Evolutionary conservation across 2,113 vertebrate species (phyloP).

Genomic region (Rhynchomys soricoides): DNA sequence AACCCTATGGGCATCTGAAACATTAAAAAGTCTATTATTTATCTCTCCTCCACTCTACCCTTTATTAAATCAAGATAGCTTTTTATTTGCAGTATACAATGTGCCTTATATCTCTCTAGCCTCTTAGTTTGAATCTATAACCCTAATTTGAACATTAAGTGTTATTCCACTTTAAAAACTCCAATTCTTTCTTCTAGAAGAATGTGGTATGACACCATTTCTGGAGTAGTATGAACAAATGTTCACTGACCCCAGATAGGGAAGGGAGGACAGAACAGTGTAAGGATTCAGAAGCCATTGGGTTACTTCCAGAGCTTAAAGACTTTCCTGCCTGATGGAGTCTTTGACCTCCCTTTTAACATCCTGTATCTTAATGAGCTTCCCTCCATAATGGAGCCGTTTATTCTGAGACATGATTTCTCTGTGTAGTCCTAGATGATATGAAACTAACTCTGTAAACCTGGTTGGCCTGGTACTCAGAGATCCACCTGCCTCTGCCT

Average conservation of each 20-base stretch:
- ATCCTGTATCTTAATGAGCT: not conserved
- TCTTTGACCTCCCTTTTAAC: not conserved
- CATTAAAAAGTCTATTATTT: constrained; percentile 31
- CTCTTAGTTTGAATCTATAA: constrained; percentile 5
- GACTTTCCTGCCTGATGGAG: not conserved
- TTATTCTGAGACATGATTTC: not conserved
- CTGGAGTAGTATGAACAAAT: not conserved
- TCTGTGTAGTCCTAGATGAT: not conserved
- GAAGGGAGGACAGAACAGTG: not conserved
- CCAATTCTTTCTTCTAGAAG: not conserved
- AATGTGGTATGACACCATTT: not conserved
- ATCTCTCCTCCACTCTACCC: not conserved
- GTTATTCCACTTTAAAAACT: not conserved
- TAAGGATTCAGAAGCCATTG: not conserved
- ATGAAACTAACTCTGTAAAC: not conserved
- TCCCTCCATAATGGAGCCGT: not conserved
- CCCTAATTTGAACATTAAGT: not conserved
- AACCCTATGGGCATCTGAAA: constrained; percentile 9
- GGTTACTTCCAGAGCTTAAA: not conserved
- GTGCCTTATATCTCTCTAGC: not conserved
- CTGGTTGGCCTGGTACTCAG: not conserved
- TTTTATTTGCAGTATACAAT: not conserved
- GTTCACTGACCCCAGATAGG: not conserved
- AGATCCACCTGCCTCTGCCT: not conserved
- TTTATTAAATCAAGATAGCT: constrained; percentile 1